phyloP scores from a whole-genome alignment of 2,113 vertebrate genomes.

The Narcine bancroftii region DNA sequence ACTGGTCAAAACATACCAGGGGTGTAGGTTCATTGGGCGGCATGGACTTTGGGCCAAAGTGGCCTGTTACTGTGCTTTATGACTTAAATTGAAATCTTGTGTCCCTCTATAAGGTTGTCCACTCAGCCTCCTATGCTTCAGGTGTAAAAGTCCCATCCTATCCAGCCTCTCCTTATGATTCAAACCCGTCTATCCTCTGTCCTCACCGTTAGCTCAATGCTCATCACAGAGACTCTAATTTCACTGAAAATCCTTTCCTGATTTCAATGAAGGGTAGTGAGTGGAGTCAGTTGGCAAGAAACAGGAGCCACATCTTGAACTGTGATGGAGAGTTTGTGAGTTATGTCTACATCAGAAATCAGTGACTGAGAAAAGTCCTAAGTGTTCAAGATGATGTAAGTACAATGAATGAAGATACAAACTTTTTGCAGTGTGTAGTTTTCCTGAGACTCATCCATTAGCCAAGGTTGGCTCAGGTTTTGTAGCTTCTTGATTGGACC shows the following conservation, averaged over 20 bases:
- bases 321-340: background rate
- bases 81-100: no score
- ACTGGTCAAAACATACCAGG: no score
- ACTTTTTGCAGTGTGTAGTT: background rate
- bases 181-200: no score
- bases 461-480: background rate
- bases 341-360: background rate
- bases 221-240: background rate
- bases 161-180: no score
- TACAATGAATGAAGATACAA: background rate
- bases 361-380: background rate
- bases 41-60: no score
- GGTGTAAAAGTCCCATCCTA: no score
- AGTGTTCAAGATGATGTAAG: background rate
- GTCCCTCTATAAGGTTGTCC: no score
- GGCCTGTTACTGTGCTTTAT: no score
- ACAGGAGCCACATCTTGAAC: background rate
- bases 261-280: background rate
- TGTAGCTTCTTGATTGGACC: background rate
- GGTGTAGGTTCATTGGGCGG: no score
- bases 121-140: no score
- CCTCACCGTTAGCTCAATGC: background rate
- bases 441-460: background rate
- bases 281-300: background rate
- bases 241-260: background rate